A percentile compares a stretch with the other conserved stretches of the same genome.
Conservation (phyloP, 2,888 invertebrate genomes). For the Drosophila neonasuta region DNA sequence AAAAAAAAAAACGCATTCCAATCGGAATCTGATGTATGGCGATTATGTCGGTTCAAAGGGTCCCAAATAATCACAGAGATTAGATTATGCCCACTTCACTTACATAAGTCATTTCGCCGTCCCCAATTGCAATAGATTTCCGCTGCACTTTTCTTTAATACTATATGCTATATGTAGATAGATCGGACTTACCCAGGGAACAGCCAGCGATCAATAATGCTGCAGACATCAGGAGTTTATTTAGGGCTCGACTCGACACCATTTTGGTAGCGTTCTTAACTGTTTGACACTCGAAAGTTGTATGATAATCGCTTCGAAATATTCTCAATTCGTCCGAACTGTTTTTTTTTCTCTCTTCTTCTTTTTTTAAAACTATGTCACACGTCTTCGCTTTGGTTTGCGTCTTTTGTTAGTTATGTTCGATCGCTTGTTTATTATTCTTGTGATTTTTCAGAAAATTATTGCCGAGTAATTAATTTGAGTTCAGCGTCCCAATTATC, state of each 20-base stretch:
- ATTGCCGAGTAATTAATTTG: slow-evolving; percentile 70
- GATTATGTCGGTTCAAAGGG: slow-evolving; percentile 56
- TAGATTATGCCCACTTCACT: slow-evolving; percentile 36
- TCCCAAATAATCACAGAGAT: slow-evolving; percentile 45
- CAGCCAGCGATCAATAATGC: slow-evolving; percentile 48
- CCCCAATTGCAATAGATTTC: slow-evolving; percentile 38
- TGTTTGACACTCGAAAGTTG: slow-evolving; percentile 28
- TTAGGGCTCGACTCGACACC: slow-evolving; percentile 46
- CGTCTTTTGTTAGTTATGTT: slow-evolving; percentile 20
- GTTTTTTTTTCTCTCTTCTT: not conserved
- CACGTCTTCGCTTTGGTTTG: slow-evolving; percentile 42
- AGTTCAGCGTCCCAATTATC: slow-evolving; percentile 62
- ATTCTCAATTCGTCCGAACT: slow-evolving; percentile 23
- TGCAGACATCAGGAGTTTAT: slow-evolving; percentile 31
- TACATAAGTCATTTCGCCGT: slow-evolving; percentile 23
- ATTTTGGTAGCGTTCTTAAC: slow-evolving; percentile 45
- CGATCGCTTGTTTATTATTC: slow-evolving; percentile 58
- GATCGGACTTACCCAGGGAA: slow-evolving; percentile 55
- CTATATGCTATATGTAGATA: not conserved
- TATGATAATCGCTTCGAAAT: slow-evolving; percentile 36
- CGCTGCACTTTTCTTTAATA: slow-evolving; percentile 33
- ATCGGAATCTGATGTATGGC: slow-evolving; percentile 43
- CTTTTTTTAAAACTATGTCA: slow-evolving; percentile 52
- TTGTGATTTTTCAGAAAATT: slow-evolving; percentile 57
- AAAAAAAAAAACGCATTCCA: slow-evolving; percentile 17